Evolutionary conservation across 1,140 invertebrate species (phyloP), one percentile per base, ranked within the genome.

Genomic region (Babylonia areolata): DNA sequence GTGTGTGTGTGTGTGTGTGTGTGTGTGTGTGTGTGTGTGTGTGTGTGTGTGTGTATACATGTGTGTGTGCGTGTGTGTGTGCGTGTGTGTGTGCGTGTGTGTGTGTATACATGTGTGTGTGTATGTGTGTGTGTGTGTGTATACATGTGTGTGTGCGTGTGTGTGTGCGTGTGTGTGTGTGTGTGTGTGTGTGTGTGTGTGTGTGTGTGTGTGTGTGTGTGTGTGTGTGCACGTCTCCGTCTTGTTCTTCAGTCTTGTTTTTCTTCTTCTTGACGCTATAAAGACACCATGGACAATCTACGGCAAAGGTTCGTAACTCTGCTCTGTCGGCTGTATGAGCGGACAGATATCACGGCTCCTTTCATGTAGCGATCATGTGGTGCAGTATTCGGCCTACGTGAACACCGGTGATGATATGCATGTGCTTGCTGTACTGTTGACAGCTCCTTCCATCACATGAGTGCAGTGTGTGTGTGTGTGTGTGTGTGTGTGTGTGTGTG

Each of bases 11-110:
- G 58, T 64, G 58, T 64, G 58, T 28, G 58, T 64, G 58, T 64
- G 58, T 64, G 58, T 64, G 58, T 64, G 58, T 64, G 58, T 64
- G 58, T 64, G 58, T 64, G 58, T 64, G 58, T 3, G 58, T 64
- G 58, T 64, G 58, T 64, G 58, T 64, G 58, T 64, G 58, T 64
- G 58, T 64, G 58, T 64, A 23, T 64, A 23, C 0, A n/a, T 20
- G 58, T 12, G 9, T 2, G 58, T 11, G 12, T 12, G 58, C 28
- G 12, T 64, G 58, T 12, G 23, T 23, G 12, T 20, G 58, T 20
- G 58, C 28, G 58, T 64, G 58, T 64, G 3, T 64, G 58, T 64
- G 58, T 64, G 20, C 28, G 17, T 23, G 58, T 23, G 58, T 23
- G 58, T 23, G 58, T 23, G 58, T 64, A 20, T 23, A 20, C 20